Evolutionary conservation across 1,140 invertebrate species (phyloP), one percentile per base, ranked within the genome.

Genomic region (Diachasmimorpha longicaudata): DNA sequence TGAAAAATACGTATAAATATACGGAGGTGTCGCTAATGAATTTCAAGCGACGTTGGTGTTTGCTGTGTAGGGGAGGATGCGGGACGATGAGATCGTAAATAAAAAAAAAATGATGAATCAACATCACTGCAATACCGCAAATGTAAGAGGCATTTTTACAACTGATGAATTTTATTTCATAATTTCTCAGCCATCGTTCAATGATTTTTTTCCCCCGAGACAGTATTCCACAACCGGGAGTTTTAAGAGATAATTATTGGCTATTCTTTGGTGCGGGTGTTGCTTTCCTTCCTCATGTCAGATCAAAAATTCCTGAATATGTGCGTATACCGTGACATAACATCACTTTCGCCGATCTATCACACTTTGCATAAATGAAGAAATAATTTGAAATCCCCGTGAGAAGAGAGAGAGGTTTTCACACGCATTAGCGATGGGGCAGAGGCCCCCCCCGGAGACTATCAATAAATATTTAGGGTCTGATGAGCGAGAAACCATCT

Each of bases 331-430:
- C 36, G 55, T 81, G 79, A 83, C 76, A 78, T 83, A 83, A 83
- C 78, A 66, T 73, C 71, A 79, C 82, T 83, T 83, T 83, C 82
- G 80, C 82, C 79, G 76, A 81, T 83, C 79, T 80, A 81, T 83
- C 82, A 83, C 69, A 81, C 48, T 77, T 80, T 71, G 71, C 74
- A 76, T 76, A 76, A 74, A 79, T 76, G 70, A 76, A 76, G 52
- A 71, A 74, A 68, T 68, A 68, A 68, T n/a, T n/a, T 8, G 1
- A 37, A 68, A 68, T 37, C 14, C 14, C 13, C 25, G 31, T 68
- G 36, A 39, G 23, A 42, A 42, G 39, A 42, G 48, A 6, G 48
- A 52, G 48, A 52, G 48, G 48, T n/a, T 52, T 52, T 52, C 48
- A 16, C 48, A n/a, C 6, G 48, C 13, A 52, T 52, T 52, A 52